These are phyloP conservation scores for Schrankia costaestrigalis DNA, from an alignment of 2,888 invertebrate species.

Conservation along the genomic window DNA sequence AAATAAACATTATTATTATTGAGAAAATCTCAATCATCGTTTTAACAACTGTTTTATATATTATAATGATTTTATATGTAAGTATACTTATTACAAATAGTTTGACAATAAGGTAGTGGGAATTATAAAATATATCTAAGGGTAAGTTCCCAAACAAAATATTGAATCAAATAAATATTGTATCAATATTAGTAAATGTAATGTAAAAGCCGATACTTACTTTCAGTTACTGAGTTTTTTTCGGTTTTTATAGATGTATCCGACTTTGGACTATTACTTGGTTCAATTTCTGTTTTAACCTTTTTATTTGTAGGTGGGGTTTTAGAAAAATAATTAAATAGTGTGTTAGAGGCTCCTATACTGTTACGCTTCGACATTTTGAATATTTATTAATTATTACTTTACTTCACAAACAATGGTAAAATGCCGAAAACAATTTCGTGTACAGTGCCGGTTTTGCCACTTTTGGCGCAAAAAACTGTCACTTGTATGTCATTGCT, in stretches of 20 bases:
- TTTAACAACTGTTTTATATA: too few species aligned
- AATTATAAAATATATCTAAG: too few species aligned
- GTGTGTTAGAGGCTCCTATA: conserved; percentile 77
- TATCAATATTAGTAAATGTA: neutral
- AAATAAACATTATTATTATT: neutral
- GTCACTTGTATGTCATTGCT: neutral
- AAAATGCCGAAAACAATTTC: neutral
- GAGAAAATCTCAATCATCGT: too few species aligned
- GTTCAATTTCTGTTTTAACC: conserved; percentile 43
- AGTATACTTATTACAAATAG: too few species aligned
- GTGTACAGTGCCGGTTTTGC: neutral
- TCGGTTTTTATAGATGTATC: conserved; percentile 34
- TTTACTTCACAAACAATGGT: neutral
- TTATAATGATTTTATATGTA: too few species aligned
- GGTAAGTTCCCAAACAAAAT: too few species aligned
- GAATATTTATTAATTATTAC: neutral
- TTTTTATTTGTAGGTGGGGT: conserved; percentile 77
- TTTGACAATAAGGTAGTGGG: too few species aligned
- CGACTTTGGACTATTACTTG: conserved; percentile 33
- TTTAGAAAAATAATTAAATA: conserved; percentile 85
- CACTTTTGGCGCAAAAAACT: conserved; percentile 8
- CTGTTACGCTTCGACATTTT: conserved; percentile 72
- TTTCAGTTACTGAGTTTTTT: conserved; percentile 45
- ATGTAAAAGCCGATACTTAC: conserved; percentile 45
- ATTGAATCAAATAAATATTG: too few species aligned